Conservation (phyloP, 1,140 invertebrate genomes). For the Drosophila ogumai region DNA sequence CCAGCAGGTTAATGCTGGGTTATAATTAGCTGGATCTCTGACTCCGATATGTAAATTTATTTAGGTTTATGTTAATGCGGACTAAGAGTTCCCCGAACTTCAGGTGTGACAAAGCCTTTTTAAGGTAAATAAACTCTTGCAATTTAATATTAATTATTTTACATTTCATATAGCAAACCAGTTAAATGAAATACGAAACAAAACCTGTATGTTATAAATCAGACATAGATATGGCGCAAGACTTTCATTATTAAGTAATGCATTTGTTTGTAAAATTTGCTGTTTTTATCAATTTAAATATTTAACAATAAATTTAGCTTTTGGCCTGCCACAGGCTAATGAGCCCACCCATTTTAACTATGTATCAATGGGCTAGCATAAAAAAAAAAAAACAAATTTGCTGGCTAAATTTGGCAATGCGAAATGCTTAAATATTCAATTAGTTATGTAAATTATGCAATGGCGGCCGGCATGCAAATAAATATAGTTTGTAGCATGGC, state of each 20-base stretch:
- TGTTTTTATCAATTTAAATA: constrained; percentile 28
- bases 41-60: constrained; percentile 24
- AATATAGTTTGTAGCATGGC: constrained; percentile 27
- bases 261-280: neutral
- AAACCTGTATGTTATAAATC: neutral
- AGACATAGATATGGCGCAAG: too few relatives aligned
- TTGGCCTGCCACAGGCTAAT: constrained; percentile 21
- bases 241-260: neutral
- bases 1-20: constrained; percentile 4
- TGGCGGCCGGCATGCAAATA: constrained; percentile 34
- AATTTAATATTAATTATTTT: neutral
- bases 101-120: neutral
- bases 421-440: constrained; percentile 65
- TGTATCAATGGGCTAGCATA: constrained; percentile 31
- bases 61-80: constrained; percentile 5
- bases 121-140: constrained; percentile 12
- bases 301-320: constrained; percentile 32
- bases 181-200: neutral
- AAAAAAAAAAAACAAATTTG: constrained; percentile 16
- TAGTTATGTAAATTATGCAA: constrained; percentile 64
- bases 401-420: constrained; percentile 50
- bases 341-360: constrained; percentile 13
- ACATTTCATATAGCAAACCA: neutral
- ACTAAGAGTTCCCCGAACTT: constrained; percentile 25
- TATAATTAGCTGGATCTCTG: constrained; percentile 32